Conservation (phyloP, 2,113 vertebrate species). For the Semicossyphus pulcher region DNA sequence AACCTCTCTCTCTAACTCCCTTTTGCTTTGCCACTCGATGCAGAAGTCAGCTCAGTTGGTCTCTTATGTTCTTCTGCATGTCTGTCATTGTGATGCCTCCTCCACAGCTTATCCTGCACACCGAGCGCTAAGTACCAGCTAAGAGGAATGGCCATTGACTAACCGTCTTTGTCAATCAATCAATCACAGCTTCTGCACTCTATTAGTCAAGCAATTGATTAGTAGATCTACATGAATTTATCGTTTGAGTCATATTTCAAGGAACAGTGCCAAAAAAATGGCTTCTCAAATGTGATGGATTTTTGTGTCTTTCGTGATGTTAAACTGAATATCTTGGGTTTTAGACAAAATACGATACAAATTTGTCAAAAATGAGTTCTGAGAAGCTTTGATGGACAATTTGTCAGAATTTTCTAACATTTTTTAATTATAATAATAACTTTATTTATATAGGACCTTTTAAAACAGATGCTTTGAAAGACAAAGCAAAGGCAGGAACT, state of each 20-base stretch:
- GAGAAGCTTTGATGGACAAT: too few relatives aligned
- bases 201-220: background rate
- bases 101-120: constrained; percentile 21
- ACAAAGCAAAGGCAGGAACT: too few relatives aligned
- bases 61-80: constrained; percentile 28
- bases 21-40: background rate
- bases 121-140: constrained; percentile 15
- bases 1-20: constrained; percentile 10
- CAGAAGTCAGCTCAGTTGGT: constrained; percentile 25
- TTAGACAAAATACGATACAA: background rate
- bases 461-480: too few relatives aligned
- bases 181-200: constrained; percentile 9
- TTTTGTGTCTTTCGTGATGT: background rate
- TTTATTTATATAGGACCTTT: too few relatives aligned
- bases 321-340: background rate
- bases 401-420: too few relatives aligned
- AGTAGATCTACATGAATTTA: background rate
- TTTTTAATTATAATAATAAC: too few relatives aligned
- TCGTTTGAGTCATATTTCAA: background rate
- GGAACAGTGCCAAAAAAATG: background rate
- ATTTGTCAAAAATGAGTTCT: too few relatives aligned
- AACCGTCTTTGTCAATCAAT: background rate
- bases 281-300: background rate
- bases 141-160: constrained; percentile 21
- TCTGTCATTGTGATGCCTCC: constrained; percentile 15